These are phyloP conservation scores for Glossophaga mutica DNA, from an alignment of 2,797 vertebrate genomes.

Conservation along the genomic window DNA sequence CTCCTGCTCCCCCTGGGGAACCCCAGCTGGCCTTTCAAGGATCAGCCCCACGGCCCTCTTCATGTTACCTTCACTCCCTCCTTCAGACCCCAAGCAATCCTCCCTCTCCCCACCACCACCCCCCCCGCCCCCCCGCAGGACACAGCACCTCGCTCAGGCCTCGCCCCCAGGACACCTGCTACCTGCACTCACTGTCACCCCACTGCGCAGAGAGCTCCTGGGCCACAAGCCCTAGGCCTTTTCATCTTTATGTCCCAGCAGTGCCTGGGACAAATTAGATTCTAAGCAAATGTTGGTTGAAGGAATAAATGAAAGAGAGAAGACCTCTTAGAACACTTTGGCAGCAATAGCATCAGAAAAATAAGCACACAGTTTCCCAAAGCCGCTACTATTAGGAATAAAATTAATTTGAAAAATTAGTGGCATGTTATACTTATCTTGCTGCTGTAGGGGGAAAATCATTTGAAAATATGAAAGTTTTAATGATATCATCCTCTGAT, in stretches of 20 bases:
- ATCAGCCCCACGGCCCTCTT: neutral
- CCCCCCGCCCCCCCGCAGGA: neutral
- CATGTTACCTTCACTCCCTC: neutral
- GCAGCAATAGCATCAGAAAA: neutral
- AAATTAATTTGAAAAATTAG: neutral
- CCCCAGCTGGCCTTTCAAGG: neutral
- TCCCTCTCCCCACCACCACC: neutral
- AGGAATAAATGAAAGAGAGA: conserved; percentile 9
- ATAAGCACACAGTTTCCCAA: neutral
- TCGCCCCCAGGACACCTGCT: neutral
- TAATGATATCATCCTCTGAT: neutral
- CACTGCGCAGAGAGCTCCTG: neutral
- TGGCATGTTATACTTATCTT: neutral
- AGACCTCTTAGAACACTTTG: neutral
- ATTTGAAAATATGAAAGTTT: neutral
- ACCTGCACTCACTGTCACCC: neutral
- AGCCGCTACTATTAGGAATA: neutral
- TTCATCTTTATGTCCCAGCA: neutral
- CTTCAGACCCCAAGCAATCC: neutral
- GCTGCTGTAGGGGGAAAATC: neutral
- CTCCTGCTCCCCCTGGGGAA: neutral
- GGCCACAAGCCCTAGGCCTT: neutral
- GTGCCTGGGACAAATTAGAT: neutral
- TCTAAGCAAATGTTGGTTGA: neutral
- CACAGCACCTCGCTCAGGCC: neutral